These are phyloP conservation scores for Paragorgia papillata DNA, from an alignment of 92 coral and sea anemone genomes.

Conservation along the genomic window DNA sequence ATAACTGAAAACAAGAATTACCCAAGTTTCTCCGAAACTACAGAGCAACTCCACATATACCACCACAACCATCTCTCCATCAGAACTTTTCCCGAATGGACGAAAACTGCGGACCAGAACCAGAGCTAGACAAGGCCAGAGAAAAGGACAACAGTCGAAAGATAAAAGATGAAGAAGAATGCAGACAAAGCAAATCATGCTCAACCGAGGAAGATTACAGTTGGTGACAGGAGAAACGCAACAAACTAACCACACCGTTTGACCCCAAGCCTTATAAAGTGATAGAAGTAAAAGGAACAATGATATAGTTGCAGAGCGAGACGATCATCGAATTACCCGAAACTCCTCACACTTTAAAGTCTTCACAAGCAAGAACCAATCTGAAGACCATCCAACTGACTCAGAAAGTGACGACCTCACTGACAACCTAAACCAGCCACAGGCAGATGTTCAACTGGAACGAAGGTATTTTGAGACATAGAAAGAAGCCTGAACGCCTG, in stretches of 20 bases:
- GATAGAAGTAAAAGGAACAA: constrained; percentile 1
- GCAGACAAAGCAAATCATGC: constrained; percentile 26
- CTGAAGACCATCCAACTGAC: neutral
- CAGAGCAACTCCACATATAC: constrained; percentile 1
- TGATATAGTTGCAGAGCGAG: neutral
- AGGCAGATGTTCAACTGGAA: neutral
- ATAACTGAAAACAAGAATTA: constrained; percentile 5
- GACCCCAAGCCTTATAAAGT: constrained; percentile 8
- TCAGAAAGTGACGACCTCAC: neutral
- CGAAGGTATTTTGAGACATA: neutral
- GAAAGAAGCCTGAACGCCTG: neutral
- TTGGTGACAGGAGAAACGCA: constrained; percentile 22
- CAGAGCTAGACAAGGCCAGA: neutral
- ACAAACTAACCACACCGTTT: constrained; percentile 7
- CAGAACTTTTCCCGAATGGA: neutral
- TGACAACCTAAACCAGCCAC: neutral
- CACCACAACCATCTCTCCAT: neutral
- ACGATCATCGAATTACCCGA: constrained; percentile 6
- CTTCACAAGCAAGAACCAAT: neutral
- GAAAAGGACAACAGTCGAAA: neutral
- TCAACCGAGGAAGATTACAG: constrained; percentile 3
- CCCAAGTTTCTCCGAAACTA: constrained; percentile 3
- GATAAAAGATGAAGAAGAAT: constrained; percentile 1
- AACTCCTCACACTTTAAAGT: constrained; percentile 7
- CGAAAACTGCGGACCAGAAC: neutral